Evolutionary conservation across 2,888 invertebrate species (phyloP).

Genomic region (Acronicta aceris): DNA sequence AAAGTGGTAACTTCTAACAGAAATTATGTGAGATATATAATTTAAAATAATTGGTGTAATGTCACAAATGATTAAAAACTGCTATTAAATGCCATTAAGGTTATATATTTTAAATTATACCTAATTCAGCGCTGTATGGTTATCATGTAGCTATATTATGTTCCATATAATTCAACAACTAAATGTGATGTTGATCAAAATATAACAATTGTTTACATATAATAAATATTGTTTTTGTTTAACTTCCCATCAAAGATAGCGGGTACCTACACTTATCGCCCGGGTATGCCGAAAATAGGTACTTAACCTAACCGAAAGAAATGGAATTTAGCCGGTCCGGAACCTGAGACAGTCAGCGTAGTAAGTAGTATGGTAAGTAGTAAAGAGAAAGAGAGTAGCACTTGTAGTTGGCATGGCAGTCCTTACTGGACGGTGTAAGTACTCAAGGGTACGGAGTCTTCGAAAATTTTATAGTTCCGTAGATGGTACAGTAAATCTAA

Average conservation of each 20-base stretch:
- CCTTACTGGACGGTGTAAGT: too few species aligned
- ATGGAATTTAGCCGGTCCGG: too few species aligned
- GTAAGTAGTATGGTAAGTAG: too few species aligned
- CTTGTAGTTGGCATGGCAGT: too few species aligned
- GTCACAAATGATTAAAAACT: constrained; percentile 32
- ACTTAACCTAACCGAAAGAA: too few species aligned
- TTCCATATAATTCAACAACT: constrained; percentile 10
- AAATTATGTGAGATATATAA: too few species aligned
- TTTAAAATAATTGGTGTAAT: background rate
- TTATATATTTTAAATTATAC: constrained; percentile 21
- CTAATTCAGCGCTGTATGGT: constrained; percentile 30
- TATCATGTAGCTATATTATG: background rate
- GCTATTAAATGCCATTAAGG: constrained; percentile 16
- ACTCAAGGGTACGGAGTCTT: too few species aligned
- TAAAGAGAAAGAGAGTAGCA: too few species aligned
- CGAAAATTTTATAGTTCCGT: too few species aligned
- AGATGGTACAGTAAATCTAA: too few species aligned
- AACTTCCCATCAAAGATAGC: background rate
- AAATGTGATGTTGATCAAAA: constrained; percentile 52
- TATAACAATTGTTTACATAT: constrained; percentile 48
- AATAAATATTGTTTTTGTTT: constrained; percentile 21
- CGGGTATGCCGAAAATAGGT: too few species aligned
- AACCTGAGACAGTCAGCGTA: too few species aligned
- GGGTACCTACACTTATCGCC: background rate
- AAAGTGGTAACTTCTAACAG: background rate